Conservation (phyloP, 1,140 invertebrate genomes). For the Tetramorium simillimum region DNA sequence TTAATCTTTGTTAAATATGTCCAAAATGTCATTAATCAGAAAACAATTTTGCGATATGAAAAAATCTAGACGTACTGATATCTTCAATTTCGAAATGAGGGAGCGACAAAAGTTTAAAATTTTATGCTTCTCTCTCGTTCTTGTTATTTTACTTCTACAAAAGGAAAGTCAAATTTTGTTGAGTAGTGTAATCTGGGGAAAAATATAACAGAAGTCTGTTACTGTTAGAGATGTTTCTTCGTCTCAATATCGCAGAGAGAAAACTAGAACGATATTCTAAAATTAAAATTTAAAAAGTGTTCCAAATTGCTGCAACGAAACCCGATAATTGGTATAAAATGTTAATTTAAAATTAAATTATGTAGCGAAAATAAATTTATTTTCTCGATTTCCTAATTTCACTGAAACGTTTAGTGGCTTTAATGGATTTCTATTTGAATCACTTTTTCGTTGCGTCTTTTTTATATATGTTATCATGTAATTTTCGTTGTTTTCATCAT, state of each 20-base stretch:
- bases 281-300: neutral
- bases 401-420: neutral
- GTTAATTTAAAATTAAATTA: neutral
- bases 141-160: slow-evolving; percentile 41
- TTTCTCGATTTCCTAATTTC: neutral
- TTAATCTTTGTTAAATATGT: neutral
- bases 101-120: neutral
- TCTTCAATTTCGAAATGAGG: slow-evolving; percentile 12
- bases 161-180: slow-evolving; percentile 38
- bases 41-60: neutral
- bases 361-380: neutral
- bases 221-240: slow-evolving; percentile 14
- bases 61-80: slow-evolving; percentile 36
- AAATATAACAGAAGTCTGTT: slow-evolving; percentile 42
- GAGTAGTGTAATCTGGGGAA: slow-evolving; percentile 38
- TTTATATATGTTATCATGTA: neutral
- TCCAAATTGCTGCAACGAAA: neutral
- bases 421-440: neutral
- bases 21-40: neutral
- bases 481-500: slow-evolving; percentile 16
- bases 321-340: neutral
- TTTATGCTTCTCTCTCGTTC: neutral
- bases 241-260: slow-evolving; percentile 33
- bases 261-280: slow-evolving; percentile 28
- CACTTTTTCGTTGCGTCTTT: neutral